phyloP scores from a whole-genome alignment of 1,140 invertebrate genomes.

The Ephestia elutella region DNA sequence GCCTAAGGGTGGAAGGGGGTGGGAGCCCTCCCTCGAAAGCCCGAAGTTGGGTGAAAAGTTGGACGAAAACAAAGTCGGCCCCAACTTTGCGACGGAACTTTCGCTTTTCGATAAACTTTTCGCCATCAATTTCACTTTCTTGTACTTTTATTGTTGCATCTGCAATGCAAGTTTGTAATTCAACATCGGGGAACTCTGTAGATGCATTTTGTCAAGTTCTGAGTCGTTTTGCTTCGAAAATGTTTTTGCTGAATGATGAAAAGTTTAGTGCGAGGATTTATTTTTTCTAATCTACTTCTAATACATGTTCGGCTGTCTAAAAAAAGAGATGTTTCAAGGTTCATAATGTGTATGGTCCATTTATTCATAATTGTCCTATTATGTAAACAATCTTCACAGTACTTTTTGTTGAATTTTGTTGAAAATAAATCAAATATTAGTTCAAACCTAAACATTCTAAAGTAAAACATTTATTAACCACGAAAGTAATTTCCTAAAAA shows the following conservation, averaged over 20 bases:
- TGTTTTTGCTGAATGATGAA: no score
- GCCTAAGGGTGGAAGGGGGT: constrained; percentile 13
- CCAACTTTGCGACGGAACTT: constrained; percentile 56
- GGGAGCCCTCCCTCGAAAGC: constrained; percentile 20
- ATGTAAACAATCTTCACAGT: no score
- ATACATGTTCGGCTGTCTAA: no score
- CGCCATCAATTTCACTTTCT: constrained; percentile 28
- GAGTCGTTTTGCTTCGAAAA: neutral
- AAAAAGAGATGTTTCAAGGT: no score
- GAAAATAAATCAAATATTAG: no score
- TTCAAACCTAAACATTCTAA: no score
- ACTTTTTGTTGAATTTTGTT: no score
- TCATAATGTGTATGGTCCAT: no score
- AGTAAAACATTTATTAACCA: no score
- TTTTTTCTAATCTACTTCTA: neutral
- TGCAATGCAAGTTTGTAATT: neutral
- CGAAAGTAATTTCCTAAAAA: no score
- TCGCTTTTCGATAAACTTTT: constrained; percentile 61
- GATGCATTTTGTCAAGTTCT: neutral
- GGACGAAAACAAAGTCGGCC: constrained; percentile 59
- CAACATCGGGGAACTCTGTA: neutral
- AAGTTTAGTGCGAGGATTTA: neutral
- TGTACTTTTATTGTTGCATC: constrained; percentile 21
- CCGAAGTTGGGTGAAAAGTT: constrained; percentile 63
- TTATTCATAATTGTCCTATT: no score